A percentile compares a stretch with the other conserved stretches of the same genome.
Conservation (phyloP, 2,888 invertebrate genomes). For the Lycocerus yunnanus region DNA sequence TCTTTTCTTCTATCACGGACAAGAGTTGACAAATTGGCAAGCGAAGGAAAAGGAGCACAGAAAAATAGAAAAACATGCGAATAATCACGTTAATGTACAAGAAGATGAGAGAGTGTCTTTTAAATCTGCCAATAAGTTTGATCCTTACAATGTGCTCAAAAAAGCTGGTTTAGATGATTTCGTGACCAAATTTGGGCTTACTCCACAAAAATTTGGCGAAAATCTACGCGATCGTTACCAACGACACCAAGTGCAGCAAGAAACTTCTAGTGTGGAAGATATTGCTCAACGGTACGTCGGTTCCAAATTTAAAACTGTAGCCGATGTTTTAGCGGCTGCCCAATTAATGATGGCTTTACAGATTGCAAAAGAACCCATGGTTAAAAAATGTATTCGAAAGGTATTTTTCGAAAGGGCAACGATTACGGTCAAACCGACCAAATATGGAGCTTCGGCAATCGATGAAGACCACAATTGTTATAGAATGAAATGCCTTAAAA, state of each 20-base stretch:
- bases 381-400: slow-evolving; percentile 83
- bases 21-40: slow-evolving; percentile 83
- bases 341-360: slow-evolving; percentile 95
- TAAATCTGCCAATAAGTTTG: slow-evolving; percentile 85
- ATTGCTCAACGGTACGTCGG: slow-evolving; percentile 79
- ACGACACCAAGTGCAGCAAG: slow-evolving; percentile 93
- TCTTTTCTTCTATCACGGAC: slow-evolving; percentile 89
- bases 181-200: slow-evolving; percentile 89
- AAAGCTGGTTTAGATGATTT: slow-evolving; percentile 83
- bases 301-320: slow-evolving; percentile 68
- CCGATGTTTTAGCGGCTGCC: slow-evolving; percentile 87
- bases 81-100: no score
- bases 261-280: slow-evolving; percentile 80
- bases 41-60: slow-evolving; percentile 69
- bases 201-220: slow-evolving; percentile 94
- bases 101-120: slow-evolving; percentile 64
- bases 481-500: slow-evolving; percentile 86
- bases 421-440: slow-evolving; percentile 80
- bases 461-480: slow-evolving; percentile 92
- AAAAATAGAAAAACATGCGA: slow-evolving; percentile 57
- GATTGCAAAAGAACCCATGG: slow-evolving; percentile 87
- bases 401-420: slow-evolving; percentile 88
- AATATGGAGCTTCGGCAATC: slow-evolving; percentile 90
- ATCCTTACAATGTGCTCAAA: slow-evolving; percentile 85
- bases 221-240: slow-evolving; percentile 96